These are phyloP conservation scores for Aricia artaxerxes DNA, from an alignment of 2,888 invertebrate genomes.

Conservation along the genomic window DNA sequence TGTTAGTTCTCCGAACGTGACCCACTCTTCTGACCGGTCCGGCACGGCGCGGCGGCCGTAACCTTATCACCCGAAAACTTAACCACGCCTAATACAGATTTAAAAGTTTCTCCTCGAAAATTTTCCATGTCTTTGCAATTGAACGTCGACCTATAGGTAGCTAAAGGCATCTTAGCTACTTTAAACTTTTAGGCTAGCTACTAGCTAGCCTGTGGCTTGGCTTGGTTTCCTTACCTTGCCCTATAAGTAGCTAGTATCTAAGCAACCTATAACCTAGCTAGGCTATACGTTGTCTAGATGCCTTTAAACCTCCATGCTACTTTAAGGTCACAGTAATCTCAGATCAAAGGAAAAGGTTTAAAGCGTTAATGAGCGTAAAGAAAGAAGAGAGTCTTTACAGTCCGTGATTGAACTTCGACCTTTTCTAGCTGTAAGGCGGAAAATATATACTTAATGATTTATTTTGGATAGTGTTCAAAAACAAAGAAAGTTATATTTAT, in stretches of 20 bases:
- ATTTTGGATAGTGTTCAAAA: not conserved
- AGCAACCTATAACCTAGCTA: too few relatives aligned
- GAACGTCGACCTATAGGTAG: not conserved
- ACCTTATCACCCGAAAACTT: constrained; percentile 27
- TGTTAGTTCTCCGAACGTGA: constrained; percentile 20
- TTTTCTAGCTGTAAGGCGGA: not conserved
- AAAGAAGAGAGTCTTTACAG: not conserved
- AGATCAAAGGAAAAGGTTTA: not conserved
- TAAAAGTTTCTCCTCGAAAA: not conserved
- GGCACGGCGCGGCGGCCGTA: constrained; percentile 20
- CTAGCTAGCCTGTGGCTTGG: too few relatives aligned
- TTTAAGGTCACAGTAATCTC: not conserved
- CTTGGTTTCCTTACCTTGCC: not conserved
- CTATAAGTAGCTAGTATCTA: not conserved
- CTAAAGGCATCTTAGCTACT: not conserved
- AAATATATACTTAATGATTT: too few relatives aligned
- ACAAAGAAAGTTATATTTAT: too few relatives aligned
- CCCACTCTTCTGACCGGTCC: constrained; percentile 29
- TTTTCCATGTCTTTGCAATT: not conserved
- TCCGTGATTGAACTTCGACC: not conserved
- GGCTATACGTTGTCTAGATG: not conserved
- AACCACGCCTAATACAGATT: not conserved
- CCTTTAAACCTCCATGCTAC: not conserved
- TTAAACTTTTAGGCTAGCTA: too few relatives aligned
- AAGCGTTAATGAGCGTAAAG: not conserved